Base-by-base conservation (phyloP, 2,113 vertebrate species). In the Morphnarchus princeps region DNA sequence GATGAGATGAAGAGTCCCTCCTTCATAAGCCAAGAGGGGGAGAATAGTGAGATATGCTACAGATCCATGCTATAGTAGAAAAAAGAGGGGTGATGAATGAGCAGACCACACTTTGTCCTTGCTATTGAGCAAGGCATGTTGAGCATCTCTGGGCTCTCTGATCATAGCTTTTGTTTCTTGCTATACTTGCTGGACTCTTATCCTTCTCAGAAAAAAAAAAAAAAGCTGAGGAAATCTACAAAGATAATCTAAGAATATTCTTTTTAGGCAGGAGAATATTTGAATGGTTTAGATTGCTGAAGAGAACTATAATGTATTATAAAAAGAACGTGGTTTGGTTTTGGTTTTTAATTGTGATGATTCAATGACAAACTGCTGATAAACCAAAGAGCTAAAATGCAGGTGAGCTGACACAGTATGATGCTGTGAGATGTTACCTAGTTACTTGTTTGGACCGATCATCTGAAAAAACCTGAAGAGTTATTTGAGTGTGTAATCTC, bases 31-130 rank as follows among this genome's bases (percentile, higher is more conserved):
- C 34, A 69, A 42, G 31, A 11, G 4, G 24, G 29, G 0, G 16
- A 42, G 12, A 38, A n/a, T 5, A 21, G 59, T 11, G 28, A 38
- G 28, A 19, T 13, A 15, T 0, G 1, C 4, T 0, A 2, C 0
- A 0, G 50, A 50, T 59, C 26, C 9, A 11, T n/a, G 29, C 26
- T 22, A 1, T 3, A 14, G 9, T 40, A 3, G 32, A 63, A 45
- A 50, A 42, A 10, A 45, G 12, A 65, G 14, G 13, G 45, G 8
- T 61, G 52, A 28, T 1, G 6, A 61, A 49, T n/a, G 34, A 77
- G 31, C 71, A 57, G 45, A 24, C 16, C 1, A 12, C 10, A 0
- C 22, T 45, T 50, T 31, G 7, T 47, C 24, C 59, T 81, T 54
- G 32, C 10, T 47, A 13, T 34, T 22, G 26, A 73, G 49, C 15